Base-by-base conservation (phyloP, 2,113 vertebrate species). In the Strix aluco region DNA sequence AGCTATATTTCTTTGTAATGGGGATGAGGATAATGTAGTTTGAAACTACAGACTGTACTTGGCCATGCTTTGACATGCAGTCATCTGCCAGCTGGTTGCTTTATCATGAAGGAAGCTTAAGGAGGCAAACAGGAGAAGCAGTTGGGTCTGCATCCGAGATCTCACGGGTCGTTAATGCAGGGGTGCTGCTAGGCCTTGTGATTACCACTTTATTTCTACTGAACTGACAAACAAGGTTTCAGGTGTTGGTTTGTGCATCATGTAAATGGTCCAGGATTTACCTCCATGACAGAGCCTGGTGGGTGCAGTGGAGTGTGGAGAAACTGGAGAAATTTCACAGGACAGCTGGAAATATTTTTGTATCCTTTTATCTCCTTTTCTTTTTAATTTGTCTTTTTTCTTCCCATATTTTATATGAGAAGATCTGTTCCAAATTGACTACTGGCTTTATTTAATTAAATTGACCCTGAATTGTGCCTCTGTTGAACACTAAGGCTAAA, bases 111-210 rank as follows among this genome's bases (percentile, higher is more conserved):
- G 40, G 51, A 63, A 42, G 62, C 29, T 27, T 40, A n/a, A 7
- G 25, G 2, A 5, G 20, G 75, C 46, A 36, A 77, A 59, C 20
- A 16, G 1, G 3, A 69, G 30, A 14, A 59, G 54, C 0, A 3
- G 5, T 0, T 63, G 54, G 72, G 30, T 13, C 30, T 23, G 49
- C 15, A 26, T 1, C 75, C 13, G 70, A 34, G 13, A 49, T 42
- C 21, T 62, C 3, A 14, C 0, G 4, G 4, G 57, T 25, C 1
- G 0, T 5, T 38, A 16, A 10, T 2, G 26, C 7, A 38, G 38
- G 6, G 6, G 52, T 11, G 58, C 10, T 44, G 38, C 38, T 38
- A 17, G 74, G 38, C 55, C 20, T 4, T 10, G 72, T 1, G 13
- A 5, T 6, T 38, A 15, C 13, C 34, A 30, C 25, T 66, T 40